Conservation (phyloP, 2,113 vertebrate species). For the Gambusia affinis region DNA sequence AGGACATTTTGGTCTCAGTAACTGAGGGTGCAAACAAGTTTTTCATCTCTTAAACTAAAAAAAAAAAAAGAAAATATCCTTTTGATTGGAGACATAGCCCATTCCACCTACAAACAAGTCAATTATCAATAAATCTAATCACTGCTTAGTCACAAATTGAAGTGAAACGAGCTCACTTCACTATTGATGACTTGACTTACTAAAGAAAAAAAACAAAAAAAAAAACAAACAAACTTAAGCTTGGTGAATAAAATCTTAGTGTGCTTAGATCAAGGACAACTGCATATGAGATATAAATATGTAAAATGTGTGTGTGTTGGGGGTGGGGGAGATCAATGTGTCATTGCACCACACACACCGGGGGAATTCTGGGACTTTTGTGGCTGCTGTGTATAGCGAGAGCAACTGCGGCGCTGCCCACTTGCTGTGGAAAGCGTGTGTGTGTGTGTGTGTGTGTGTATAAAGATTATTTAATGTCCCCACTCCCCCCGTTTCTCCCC, state of each 20-base stretch:
- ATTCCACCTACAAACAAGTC: neutral
- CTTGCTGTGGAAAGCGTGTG: constrained; percentile 28
- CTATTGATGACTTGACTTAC: too few relatives aligned
- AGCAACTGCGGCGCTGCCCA: constrained; percentile 69
- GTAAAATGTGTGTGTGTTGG: too few relatives aligned
- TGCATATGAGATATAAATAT: neutral
- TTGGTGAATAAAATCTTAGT: neutral
- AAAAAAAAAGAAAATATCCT: neutral
- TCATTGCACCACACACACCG: constrained; percentile 31
- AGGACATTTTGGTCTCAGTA: too few relatives aligned
- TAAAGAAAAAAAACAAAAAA: too few relatives aligned
- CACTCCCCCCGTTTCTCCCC: constrained; percentile 59
- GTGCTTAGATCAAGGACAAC: neutral
- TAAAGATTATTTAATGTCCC: constrained; percentile 87
- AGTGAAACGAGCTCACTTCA: too few relatives aligned
- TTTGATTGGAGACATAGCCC: neutral
- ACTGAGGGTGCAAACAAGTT: too few relatives aligned
- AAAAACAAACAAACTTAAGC: too few relatives aligned
- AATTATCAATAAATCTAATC: too few relatives aligned
- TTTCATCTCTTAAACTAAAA: neutral
- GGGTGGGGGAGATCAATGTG: constrained; percentile 17
- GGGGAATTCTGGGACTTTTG: constrained; percentile 35
- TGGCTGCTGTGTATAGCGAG: constrained; percentile 18
- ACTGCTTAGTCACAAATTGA: neutral
- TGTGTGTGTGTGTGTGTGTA: constrained; percentile 31